phyloP scores from a whole-genome alignment of 2,888 invertebrate species.

The Trachelus troglodyta region DNA sequence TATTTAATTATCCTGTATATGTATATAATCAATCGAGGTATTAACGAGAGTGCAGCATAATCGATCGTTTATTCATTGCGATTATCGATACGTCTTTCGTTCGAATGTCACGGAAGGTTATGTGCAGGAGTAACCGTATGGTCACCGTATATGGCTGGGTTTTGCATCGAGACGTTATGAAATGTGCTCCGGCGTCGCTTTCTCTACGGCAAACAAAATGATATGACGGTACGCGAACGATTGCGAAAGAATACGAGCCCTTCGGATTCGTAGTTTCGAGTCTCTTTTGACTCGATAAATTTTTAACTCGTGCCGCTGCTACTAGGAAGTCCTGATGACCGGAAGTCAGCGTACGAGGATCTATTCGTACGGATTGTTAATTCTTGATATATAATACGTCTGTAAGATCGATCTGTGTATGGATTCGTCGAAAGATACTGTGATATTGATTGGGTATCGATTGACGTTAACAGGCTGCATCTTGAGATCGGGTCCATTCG shows the following conservation, averaged over 20 bases:
- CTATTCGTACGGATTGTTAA: too few species aligned
- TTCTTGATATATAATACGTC: too few species aligned
- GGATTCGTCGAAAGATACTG: too few species aligned
- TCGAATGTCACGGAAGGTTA: background rate
- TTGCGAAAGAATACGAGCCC: background rate
- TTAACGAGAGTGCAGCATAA: background rate
- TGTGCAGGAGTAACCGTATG: background rate
- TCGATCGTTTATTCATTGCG: background rate
- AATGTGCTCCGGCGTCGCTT: conserved; percentile 24
- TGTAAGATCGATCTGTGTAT: background rate
- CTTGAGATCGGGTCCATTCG: background rate
- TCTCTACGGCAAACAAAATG: conserved; percentile 33
- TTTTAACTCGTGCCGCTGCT: background rate
- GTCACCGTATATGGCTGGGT: background rate
- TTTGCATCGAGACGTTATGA: background rate
- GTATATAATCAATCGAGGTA: background rate
- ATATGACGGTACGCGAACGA: background rate
- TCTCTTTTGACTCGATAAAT: background rate
- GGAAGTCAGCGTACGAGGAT: background rate
- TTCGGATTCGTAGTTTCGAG: background rate
- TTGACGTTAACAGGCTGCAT: background rate
- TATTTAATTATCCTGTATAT: background rate
- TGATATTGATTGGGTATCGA: background rate
- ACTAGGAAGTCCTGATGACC: background rate
- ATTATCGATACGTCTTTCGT: background rate